These are phyloP conservation scores for Vannuccia rotundouncinata DNA, from an alignment of 2,888 invertebrate species.

Conservation along the genomic window DNA sequence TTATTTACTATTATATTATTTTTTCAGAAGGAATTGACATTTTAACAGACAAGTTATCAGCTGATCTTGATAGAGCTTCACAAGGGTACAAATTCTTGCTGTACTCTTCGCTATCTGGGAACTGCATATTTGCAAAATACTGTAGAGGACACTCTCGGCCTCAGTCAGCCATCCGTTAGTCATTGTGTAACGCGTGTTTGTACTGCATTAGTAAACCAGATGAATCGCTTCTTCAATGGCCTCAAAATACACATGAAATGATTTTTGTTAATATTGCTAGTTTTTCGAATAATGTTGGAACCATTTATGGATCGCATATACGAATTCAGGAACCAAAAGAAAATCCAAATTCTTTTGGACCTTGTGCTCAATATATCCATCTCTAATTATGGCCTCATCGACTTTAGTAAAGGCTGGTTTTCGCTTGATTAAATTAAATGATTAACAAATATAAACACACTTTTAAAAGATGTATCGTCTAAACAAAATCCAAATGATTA, in stretches of 20 bases:
- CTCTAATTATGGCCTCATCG: no score
- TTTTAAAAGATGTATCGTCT: no score
- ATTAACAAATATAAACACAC: no score
- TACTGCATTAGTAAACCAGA: background rate
- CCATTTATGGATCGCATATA: background rate
- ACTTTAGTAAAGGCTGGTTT: no score
- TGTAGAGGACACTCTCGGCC: background rate
- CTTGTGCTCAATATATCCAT: no score
- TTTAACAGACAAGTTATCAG: no score
- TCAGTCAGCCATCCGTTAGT: background rate
- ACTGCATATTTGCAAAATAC: background rate
- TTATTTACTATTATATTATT: no score
- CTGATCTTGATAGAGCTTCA: no score
- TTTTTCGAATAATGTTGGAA: background rate
- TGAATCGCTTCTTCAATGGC: background rate
- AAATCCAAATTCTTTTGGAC: background rate
- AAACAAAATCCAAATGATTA: no score
- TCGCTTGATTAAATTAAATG: no score
- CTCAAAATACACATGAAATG: background rate
- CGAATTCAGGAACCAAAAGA: conserved; percentile 2
- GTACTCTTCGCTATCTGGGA: conserved; percentile 11
- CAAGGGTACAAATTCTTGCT: conserved; percentile 7
- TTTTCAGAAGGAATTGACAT: no score
- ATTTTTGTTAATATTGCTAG: background rate
- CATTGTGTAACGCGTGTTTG: background rate